These are phyloP conservation scores for Drosophila seguyi DNA, from an alignment of 1,140 invertebrate species.

Conservation along the genomic window DNA sequence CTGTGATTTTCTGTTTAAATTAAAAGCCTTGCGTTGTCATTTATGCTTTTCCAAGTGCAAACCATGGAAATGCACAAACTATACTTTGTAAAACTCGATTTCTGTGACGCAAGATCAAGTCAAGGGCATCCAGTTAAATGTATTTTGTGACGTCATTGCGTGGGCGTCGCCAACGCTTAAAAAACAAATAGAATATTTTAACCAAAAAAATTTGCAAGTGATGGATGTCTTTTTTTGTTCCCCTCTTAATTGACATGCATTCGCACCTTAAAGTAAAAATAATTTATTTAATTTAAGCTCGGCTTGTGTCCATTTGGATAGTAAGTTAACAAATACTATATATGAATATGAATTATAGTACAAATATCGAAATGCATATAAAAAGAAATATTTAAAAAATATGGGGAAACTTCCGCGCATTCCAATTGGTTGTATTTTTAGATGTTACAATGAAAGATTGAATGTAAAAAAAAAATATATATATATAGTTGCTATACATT, in stretches of 20 bases:
- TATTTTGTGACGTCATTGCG: slow-evolving; percentile 32
- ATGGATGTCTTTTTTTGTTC: slow-evolving; percentile 15
- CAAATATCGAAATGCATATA: no score
- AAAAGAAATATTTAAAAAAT: not conserved
- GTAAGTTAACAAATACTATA: not conserved
- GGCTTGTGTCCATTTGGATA: slow-evolving; percentile 14
- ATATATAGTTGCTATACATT: no score
- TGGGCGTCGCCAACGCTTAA: slow-evolving; percentile 28
- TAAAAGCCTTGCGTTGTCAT: not conserved
- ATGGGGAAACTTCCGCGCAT: not conserved
- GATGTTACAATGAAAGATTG: not conserved
- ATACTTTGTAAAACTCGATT: slow-evolving; percentile 14
- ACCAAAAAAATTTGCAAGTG: slow-evolving; percentile 22
- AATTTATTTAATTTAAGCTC: slow-evolving; percentile 27
- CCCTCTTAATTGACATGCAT: slow-evolving; percentile 6
- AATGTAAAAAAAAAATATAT: no score
- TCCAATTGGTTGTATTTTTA: not conserved
- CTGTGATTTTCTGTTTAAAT: not conserved
- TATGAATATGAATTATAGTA: not conserved
- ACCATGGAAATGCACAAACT: slow-evolving; percentile 1
- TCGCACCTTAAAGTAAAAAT: slow-evolving; percentile 19
- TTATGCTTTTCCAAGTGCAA: not conserved
- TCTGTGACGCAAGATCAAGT: slow-evolving; percentile 3
- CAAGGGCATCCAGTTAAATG: slow-evolving; percentile 31
- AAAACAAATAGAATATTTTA: slow-evolving; percentile 8